Base-by-base conservation (phyloP, 2,888 invertebrate species). In the Fissipunctia ypsillon region DNA sequence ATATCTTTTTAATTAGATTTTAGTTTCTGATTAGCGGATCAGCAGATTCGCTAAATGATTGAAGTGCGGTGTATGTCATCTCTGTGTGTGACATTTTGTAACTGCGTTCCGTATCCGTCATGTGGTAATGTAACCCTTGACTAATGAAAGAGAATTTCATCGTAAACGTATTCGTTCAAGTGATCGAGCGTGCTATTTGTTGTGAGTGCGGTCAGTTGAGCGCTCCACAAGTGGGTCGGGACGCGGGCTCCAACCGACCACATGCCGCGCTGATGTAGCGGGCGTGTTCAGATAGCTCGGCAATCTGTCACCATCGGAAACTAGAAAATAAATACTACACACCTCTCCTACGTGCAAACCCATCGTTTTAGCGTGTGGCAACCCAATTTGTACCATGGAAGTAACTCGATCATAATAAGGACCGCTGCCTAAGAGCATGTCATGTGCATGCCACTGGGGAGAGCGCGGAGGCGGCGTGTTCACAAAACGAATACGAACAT, bases 151-250 rank as follows among this genome's bases (percentile, higher is more conserved):
- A 57, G 16, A 59, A 31, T 59, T 54, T 19, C 88, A 63, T 56
- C 69, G 91, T 90, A 72, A 76, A 74, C 48, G 52, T 63, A 48
- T 67, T 60, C 60, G 57, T 25, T 50, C 41, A 71, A 63, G 75
- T 73, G 78, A 80, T 57, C 79, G 86, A 80, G 80, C 85, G 83
- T 84, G 78, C 81, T 81, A 83, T 88, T 86, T 88, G 85, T 85
- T 85, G 69, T 57, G 72, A 61, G 59, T 69, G 70, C 77, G 74
- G 70, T 67, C 80, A 85, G 89, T 89, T 88, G 89, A 91, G 90
- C 85, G 91, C 74, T 83, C 88, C 84, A 71, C 86, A 92, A 88
- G 74, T 88, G 83, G 91, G 88, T 61, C 86, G 74, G 70, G 43
- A 35, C 50, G 16, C 41, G 35, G 22, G 50, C 28, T 54, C 72